phyloP scores from a whole-genome alignment of 2,113 vertebrate genomes.

The Nibea coibor region DNA sequence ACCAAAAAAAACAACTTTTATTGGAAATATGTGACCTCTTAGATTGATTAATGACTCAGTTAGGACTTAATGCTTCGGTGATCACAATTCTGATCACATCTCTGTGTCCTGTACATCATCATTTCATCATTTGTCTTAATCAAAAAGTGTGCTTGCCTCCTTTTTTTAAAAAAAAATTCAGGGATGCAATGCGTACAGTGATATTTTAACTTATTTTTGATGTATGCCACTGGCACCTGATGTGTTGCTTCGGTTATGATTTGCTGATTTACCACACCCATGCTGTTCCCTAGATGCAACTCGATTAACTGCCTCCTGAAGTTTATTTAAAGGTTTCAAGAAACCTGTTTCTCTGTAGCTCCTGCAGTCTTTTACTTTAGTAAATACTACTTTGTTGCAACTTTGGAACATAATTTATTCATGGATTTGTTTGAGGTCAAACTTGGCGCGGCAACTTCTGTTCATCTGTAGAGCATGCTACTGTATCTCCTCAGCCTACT shows the following conservation, averaged over 20 bases:
- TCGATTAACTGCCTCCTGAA: not conserved
- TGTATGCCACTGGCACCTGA: not conserved
- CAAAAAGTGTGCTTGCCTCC: slow-evolving; percentile 2
- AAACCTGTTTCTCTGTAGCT: not conserved
- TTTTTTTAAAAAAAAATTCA: not conserved
- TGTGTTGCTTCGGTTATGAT: not conserved
- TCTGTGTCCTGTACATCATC: not conserved
- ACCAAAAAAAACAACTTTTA: slow-evolving; percentile 30
- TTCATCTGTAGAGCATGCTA: slow-evolving; percentile 6
- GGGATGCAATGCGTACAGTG: not conserved
- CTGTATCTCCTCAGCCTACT: slow-evolving; percentile 20
- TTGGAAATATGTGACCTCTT: slow-evolving; percentile 42
- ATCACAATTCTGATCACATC: slow-evolving; percentile 31
- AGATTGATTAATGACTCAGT: slow-evolving; percentile 57
- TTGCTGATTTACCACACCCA: slow-evolving; percentile 11
- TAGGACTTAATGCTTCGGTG: slow-evolving; percentile 23
- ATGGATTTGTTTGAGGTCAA: slow-evolving; percentile 2
- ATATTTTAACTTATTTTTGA: slow-evolving; percentile 11
- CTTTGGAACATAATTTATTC: not conserved
- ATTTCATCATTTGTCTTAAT: slow-evolving; percentile 38
- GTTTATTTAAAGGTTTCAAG: not conserved
- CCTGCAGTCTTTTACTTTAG: not conserved
- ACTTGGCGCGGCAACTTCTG: not conserved
- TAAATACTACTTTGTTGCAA: not conserved
- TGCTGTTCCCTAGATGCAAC: not conserved